Conservation (phyloP, 2,113 vertebrate species). For the Tetraodon nigroviridis region DNA sequence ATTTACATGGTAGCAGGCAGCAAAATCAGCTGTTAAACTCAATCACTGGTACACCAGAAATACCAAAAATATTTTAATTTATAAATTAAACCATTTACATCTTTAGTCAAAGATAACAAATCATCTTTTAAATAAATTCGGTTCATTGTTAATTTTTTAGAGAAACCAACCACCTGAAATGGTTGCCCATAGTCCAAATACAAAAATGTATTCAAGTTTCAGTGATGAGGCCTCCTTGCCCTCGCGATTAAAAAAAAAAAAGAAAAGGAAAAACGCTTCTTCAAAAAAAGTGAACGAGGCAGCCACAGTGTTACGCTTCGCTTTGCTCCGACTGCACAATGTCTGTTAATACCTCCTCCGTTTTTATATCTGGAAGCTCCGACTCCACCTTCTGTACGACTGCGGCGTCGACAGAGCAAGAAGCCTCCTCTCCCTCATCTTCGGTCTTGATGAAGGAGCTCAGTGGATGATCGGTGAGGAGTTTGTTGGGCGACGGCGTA, state of each 20-base stretch:
- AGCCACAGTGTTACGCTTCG: background rate
- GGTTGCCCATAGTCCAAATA: slow-evolving; percentile 89
- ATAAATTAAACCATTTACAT: slow-evolving; percentile 88
- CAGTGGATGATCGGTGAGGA: slow-evolving; percentile 88
- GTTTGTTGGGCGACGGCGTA: slow-evolving; percentile 91
- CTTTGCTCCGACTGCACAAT: slow-evolving; percentile 1
- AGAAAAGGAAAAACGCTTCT: too few relatives aligned
- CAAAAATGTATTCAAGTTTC: slow-evolving; percentile 97
- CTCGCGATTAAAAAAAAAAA: slow-evolving; percentile 67
- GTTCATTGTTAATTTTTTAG: slow-evolving; percentile 56
- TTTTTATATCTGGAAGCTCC: slow-evolving; percentile 37
- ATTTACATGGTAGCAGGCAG: slow-evolving; percentile 14
- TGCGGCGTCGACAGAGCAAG: slow-evolving; percentile 55
- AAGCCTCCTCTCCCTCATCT: slow-evolving; percentile 58
- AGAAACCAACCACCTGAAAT: slow-evolving; percentile 78
- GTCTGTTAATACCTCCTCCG: slow-evolving; percentile 45
- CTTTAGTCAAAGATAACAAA: slow-evolving; percentile 74
- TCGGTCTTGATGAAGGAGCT: slow-evolving; percentile 83
- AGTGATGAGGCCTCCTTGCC: slow-evolving; percentile 78
- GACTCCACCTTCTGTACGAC: slow-evolving; percentile 83
- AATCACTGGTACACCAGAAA: slow-evolving; percentile 90
- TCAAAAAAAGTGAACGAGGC: background rate
- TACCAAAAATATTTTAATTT: slow-evolving; percentile 99
- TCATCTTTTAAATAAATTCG: slow-evolving; percentile 66
- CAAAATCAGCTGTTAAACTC: slow-evolving; percentile 27